A percentile compares a stretch with the other conserved stretches of the same genome.
Conservation (phyloP, 2,888 invertebrate species). For the Lapara coniferarum region DNA sequence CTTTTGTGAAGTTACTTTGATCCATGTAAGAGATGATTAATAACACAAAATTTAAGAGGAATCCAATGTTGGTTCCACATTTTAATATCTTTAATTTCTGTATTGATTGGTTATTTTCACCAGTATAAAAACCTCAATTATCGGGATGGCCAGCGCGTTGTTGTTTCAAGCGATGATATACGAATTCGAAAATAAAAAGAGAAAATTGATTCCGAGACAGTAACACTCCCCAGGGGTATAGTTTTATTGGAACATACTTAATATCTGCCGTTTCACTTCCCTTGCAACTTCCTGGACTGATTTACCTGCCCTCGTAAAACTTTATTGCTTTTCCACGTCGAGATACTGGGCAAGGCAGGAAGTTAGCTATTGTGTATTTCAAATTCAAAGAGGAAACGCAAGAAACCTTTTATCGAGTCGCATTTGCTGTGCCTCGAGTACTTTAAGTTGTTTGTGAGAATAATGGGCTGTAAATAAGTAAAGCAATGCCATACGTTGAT, state of each 20-base stretch:
- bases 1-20: too few species aligned
- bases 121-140: slow-evolving; percentile 6
- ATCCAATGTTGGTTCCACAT: neutral
- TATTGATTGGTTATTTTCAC: neutral
- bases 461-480: neutral
- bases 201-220: slow-evolving; percentile 3
- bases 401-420: slow-evolving; percentile 4
- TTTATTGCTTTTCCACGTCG: slow-evolving; percentile 45
- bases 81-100: neutral
- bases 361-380: slow-evolving; percentile 9
- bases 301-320: slow-evolving; percentile 45
- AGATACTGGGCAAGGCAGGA: slow-evolving; percentile 6
- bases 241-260: slow-evolving; percentile 8
- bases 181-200: neutral
- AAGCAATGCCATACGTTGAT: neutral
- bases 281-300: slow-evolving; percentile 36
- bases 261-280: slow-evolving; percentile 2
- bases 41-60: neutral
- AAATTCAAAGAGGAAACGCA: slow-evolving; percentile 14
- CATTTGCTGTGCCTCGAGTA: neutral
- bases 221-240: neutral
- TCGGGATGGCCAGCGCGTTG: neutral
- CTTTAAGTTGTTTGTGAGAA: neutral
- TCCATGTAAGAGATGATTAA: neutral
- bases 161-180: slow-evolving; percentile 13